phyloP scores from a whole-genome alignment of 2,888 invertebrate genomes.

The Carcina quercana region DNA sequence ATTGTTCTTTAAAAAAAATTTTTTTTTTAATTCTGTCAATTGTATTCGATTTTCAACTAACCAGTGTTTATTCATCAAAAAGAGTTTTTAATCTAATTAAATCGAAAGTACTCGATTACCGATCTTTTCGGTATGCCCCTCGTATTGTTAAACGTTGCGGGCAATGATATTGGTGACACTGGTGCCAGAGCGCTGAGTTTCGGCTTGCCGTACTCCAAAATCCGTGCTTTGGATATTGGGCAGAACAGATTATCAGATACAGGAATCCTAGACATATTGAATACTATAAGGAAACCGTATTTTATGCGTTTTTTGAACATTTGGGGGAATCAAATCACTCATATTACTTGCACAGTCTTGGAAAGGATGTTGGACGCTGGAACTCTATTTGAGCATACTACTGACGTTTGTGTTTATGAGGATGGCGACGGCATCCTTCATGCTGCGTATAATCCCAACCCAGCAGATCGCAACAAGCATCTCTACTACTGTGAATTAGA shows the following conservation, averaged over 20 bases:
- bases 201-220: constrained; percentile 71
- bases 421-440: constrained; percentile 42
- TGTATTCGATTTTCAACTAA: no score
- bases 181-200: constrained; percentile 74
- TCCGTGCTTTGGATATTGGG: constrained; percentile 73
- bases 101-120: no score
- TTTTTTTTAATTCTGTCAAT: no score
- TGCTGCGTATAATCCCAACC: constrained; percentile 56
- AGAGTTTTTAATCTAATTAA: no score
- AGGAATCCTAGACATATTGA: constrained; percentile 69
- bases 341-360: constrained; percentile 51
- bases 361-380: constrained; percentile 52
- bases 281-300: constrained; percentile 70
- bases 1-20: no score
- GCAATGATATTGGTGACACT: constrained; percentile 69
- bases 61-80: no score
- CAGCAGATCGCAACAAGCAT: constrained; percentile 65
- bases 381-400: constrained; percentile 45
- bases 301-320: constrained; percentile 52
- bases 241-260: constrained; percentile 69
- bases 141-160: constrained; percentile 71
- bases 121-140: no score
- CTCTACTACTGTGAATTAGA: constrained; percentile 71
- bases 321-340: constrained; percentile 54
- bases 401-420: constrained; percentile 50